These are phyloP conservation scores for Grammomys surdaster DNA, from an alignment of 2,113 vertebrate species.

Conservation along the genomic window DNA sequence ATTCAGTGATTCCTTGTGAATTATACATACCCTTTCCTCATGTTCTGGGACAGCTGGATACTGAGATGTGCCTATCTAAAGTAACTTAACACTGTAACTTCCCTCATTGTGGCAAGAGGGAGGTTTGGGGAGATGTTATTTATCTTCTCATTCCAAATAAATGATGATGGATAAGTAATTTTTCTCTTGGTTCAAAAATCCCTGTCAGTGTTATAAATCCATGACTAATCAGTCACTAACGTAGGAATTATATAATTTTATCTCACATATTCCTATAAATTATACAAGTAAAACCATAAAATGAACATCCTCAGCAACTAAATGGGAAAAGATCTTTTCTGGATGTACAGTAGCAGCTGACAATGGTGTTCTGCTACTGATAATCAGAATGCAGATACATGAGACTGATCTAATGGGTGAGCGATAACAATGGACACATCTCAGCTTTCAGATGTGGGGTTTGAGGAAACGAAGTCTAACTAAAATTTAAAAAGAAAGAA, in stretches of 20 bases:
- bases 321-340: not conserved
- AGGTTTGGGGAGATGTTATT: fast-evolving
- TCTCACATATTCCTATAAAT: not conserved
- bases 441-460: not conserved
- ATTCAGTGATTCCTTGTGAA: not conserved
- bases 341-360: not conserved
- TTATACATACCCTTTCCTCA: not conserved
- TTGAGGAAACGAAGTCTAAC: not conserved
- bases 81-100: not conserved
- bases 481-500: not conserved
- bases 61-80: not conserved
- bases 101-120: not conserved
- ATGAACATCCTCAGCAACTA: not conserved
- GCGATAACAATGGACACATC: not conserved
- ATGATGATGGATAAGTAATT: not conserved
- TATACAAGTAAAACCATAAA: not conserved
- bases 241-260: not conserved
- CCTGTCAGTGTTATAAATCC: not conserved
- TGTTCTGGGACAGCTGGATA: not conserved
- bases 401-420: not conserved
- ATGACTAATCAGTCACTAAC: not conserved
- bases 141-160: not conserved
- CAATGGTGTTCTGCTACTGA: not conserved
- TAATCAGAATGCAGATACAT: not conserved
- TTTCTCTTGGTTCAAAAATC: not conserved